These are phyloP conservation scores for Darwinula stevensoni DNA, from an alignment of 2,888 invertebrate genomes.

Conservation along the genomic window DNA sequence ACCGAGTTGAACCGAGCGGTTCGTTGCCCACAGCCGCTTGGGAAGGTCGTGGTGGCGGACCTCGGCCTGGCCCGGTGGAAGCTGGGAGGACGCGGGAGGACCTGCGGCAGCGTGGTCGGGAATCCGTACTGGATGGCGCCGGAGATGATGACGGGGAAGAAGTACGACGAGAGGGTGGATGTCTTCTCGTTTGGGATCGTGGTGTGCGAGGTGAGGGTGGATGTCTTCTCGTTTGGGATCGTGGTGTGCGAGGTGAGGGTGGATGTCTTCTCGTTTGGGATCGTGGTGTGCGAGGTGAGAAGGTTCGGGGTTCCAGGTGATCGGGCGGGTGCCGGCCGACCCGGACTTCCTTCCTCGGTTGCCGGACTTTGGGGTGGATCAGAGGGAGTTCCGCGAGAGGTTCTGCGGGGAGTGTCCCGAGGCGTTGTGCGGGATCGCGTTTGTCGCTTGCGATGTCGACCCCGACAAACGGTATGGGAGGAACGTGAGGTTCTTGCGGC, in stretches of 20 bases:
- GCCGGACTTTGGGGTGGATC: conserved; percentile 70
- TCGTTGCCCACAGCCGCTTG: too few relatives aligned
- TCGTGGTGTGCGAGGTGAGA: conserved; percentile 68
- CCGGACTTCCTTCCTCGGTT: conserved; percentile 75
- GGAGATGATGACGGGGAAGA: conserved; percentile 89
- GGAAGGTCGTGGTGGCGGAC: conserved; percentile 77
- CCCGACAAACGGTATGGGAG: conserved; percentile 45
- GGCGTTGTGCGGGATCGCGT: conserved; percentile 58
- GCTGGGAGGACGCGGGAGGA: conserved; percentile 37
- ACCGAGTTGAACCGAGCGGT: conserved; percentile 8
- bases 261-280: conserved; percentile 83
- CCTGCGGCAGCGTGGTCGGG: conserved; percentile 79
- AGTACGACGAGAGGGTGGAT: conserved; percentile 85
- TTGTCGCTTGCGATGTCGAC: conserved; percentile 62
- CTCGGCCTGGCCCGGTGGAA: conserved; percentile 49
- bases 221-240: conserved; percentile 83
- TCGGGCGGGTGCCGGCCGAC: conserved; percentile 77
- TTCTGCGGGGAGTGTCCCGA: conserved; percentile 60
- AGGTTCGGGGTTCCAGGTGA: conserved; percentile 42
- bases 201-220: conserved; percentile 54
- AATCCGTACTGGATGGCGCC: conserved; percentile 98
- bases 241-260: conserved; percentile 85
- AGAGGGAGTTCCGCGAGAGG: conserved; percentile 49
- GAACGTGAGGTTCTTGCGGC: too few relatives aligned
- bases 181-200: conserved; percentile 87